Base-by-base conservation (phyloP, 2,888 invertebrate genomes). In the Pterobdella sp. region DNA sequence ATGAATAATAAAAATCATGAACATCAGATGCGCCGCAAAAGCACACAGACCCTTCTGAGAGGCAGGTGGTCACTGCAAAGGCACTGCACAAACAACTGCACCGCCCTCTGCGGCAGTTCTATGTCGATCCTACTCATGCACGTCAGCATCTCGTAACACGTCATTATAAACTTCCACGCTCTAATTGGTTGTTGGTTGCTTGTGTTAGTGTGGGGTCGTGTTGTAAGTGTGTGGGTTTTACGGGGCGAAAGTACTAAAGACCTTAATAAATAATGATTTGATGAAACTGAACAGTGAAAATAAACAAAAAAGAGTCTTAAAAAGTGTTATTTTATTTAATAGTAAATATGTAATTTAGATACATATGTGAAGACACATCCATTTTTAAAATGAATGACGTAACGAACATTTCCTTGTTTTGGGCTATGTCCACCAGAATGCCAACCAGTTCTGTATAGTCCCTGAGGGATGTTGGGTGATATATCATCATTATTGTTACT, bases 121-220 rank as follows among this genome's bases (percentile, higher is more conserved):
- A 88, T 86, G 81, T 91, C 90, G 0, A 89, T 86, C 75, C 92
- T 89, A 0, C 91, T 88, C 74, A 92, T 85, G 79, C 88, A 87
- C 1, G 87, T 87, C 10, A 93, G 84, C 84, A 93, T 88, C 76
- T 88, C 88, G 81, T 91, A 87, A 0, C 89, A 89, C 82, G 92
- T 87, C 77, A 89, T 87, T 70, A 89, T 87, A 76, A 91, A 91
- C 68, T 92, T 88, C 94, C 94, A 93, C 81, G 91, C 91, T 32
- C 90, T 89, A 31, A 14, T 7, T 31, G 66, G 32, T 34, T 14
- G 18, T 14, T 66, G 66, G 35, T 26, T 7, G 64, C 7, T 63
- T 7, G 7, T 14, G 7, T 7, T 26, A 63, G 7, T 7, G 49
- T n/a, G n/a, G n/a, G n/a, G n/a, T n/a, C n/a, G n/a, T n/a, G n/a